These are phyloP conservation scores for Phrynocephalus forsythii DNA, from an alignment of 2,797 vertebrate genomes.

Conservation along the genomic window DNA sequence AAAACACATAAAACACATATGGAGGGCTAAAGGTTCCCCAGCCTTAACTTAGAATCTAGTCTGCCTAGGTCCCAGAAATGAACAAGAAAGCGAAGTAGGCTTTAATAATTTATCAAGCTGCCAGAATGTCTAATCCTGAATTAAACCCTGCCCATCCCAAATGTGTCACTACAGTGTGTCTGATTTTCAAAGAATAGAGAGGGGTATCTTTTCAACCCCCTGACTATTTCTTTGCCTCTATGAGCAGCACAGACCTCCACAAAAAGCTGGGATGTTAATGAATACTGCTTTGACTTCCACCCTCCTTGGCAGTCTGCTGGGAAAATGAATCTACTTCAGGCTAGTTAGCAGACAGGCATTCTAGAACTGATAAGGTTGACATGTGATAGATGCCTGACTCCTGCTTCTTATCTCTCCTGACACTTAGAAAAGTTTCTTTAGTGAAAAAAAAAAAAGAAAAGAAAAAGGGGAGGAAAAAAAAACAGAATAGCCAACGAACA, in stretches of 20 bases:
- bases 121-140: not conserved
- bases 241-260: not conserved
- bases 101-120: not conserved
- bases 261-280: not conserved
- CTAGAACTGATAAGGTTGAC: slow-evolving; percentile 48
- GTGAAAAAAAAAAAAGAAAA: slow-evolving; percentile 3
- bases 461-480: too few relatives aligned
- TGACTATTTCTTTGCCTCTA: not conserved
- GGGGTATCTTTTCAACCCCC: not conserved
- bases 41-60: not conserved
- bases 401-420: slow-evolving; percentile 49
- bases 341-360: slow-evolving; percentile 21
- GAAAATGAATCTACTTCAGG: slow-evolving; percentile 22
- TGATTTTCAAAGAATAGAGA: not conserved
- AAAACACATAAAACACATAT: too few relatives aligned
- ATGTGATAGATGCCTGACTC: slow-evolving; percentile 40
- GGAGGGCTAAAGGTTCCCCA: too few relatives aligned
- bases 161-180: not conserved
- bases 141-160: not conserved
- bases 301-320: not conserved
- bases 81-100: too few relatives aligned
- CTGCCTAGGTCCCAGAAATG: not conserved
- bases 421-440: slow-evolving; percentile 61
- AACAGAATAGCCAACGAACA: slow-evolving; percentile 15
- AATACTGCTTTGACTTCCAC: slow-evolving; percentile 38